Percentiles rank a stretch among this genome's conserved stretches.
phyloP scores from a whole-genome alignment of 2,888 invertebrate genomes.

The Brachynemurus nebulosus region DNA sequence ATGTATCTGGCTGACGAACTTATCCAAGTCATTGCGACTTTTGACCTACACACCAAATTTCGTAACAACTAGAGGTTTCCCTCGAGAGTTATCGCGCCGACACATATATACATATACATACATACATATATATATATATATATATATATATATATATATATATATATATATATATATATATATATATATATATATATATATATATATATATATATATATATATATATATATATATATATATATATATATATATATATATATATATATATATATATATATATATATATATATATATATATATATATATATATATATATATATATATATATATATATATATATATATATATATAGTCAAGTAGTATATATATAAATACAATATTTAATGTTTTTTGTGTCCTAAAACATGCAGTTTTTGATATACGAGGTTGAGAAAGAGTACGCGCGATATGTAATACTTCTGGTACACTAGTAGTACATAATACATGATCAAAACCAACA shows the following conservation, averaged over 20 bases:
- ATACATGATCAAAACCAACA: too few species aligned
- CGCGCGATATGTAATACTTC: too few species aligned
- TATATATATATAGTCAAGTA: neutral
- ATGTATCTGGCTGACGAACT: too few species aligned
- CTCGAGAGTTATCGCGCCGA: too few species aligned
- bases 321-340: neutral
- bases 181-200: neutral
- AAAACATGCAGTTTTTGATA: too few species aligned
- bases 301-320: neutral
- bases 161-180: neutral
- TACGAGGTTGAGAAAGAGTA: too few species aligned
- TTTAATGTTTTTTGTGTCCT: too few species aligned
- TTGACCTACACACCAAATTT: too few species aligned
- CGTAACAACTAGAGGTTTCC: too few species aligned
- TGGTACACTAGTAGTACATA: too few species aligned
- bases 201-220: slow-evolving; percentile 1
- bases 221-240: slow-evolving; percentile 1
- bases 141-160: neutral
- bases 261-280: slow-evolving; percentile 5
- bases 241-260: slow-evolving; percentile 5
- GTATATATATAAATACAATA: too few species aligned
- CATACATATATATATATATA: neutral
- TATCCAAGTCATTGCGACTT: too few species aligned
- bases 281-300: slow-evolving; percentile 4
- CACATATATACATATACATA: neutral